phyloP scores from a whole-genome alignment of 2,113 vertebrate species.

The Fukomys damarensis region DNA sequence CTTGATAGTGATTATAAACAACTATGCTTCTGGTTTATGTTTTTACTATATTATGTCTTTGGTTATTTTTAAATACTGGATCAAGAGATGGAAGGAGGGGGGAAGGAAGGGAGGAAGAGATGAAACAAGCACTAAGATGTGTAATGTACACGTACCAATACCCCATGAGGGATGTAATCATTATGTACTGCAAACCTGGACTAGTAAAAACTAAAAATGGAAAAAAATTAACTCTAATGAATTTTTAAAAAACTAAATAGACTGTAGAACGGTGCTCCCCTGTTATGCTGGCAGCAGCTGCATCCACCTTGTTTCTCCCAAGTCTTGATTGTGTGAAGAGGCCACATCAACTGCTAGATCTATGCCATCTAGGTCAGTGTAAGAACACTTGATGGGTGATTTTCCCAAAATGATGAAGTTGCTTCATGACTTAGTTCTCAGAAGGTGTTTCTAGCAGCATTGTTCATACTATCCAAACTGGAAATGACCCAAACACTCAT shows the following conservation, averaged over 20 bases:
- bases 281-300: background rate
- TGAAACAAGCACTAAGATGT: background rate
- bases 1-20: background rate
- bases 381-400: background rate
- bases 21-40: background rate
- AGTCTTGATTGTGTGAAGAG: background rate
- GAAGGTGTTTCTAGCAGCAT: background rate
- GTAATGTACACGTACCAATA: background rate
- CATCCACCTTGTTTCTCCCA: no score
- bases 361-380: no score
- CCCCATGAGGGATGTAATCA: background rate
- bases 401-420: no score
- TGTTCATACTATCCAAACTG: background rate
- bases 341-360: background rate
- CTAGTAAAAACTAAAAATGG: background rate
- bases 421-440: background rate
- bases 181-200: background rate
- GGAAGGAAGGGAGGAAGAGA: background rate
- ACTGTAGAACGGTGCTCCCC: background rate
- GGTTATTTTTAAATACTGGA: background rate
- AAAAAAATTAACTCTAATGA: background rate
- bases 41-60: background rate
- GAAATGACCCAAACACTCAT: background rate
- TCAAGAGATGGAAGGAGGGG: background rate
- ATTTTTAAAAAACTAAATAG: background rate